A percentile compares a stretch with the other conserved stretches of the same genome.
Evolutionary conservation across 2,797 vertebrate genomes (phyloP).

Genomic region (Sebastes iracundus): DNA sequence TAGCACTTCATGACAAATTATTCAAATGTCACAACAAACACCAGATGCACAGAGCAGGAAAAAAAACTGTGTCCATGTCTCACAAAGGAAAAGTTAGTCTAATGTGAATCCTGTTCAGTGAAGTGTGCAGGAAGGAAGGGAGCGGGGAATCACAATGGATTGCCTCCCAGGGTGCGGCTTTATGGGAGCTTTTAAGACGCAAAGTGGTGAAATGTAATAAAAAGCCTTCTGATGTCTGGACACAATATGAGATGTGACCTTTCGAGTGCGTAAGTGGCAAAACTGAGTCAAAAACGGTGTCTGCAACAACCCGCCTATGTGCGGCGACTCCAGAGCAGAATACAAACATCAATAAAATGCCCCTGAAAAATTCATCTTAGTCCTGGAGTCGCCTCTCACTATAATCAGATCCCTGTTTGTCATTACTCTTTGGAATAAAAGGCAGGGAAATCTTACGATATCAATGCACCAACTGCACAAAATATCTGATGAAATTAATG

Average conservation of each 20-base stretch:
- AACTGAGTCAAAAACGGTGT: conserved; percentile 38
- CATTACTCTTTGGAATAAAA: conserved; percentile 37
- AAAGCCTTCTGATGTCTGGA: conserved; percentile 25
- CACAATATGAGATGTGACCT: conserved; percentile 66
- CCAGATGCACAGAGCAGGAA: conserved; percentile 23
- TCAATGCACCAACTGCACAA: neutral
- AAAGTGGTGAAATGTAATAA: conserved; percentile 58
- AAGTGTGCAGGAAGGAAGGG: conserved; percentile 1
- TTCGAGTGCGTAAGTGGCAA: conserved; percentile 52
- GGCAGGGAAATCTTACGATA: neutral
- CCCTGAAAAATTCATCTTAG: conserved; percentile 58
- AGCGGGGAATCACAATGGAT: conserved; percentile 19
- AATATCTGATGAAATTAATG: conserved; percentile 1
- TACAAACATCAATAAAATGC: conserved; percentile 48
- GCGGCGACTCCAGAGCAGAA: conserved; percentile 38
- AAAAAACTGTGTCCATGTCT: neutral
- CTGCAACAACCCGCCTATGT: neutral
- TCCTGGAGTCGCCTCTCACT: conserved; percentile 7
- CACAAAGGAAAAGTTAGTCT: conserved; percentile 30
- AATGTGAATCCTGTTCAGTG: conserved; percentile 36
- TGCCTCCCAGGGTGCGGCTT: neutral
- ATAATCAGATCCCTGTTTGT: conserved; percentile 52
- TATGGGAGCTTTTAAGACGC: conserved; percentile 32
- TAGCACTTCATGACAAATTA: conserved; percentile 50
- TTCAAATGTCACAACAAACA: conserved; percentile 58